Evolutionary conservation across 2,888 invertebrate genomes (phyloP).

Genomic region (Scaptomyza cyrtandrae): DNA sequence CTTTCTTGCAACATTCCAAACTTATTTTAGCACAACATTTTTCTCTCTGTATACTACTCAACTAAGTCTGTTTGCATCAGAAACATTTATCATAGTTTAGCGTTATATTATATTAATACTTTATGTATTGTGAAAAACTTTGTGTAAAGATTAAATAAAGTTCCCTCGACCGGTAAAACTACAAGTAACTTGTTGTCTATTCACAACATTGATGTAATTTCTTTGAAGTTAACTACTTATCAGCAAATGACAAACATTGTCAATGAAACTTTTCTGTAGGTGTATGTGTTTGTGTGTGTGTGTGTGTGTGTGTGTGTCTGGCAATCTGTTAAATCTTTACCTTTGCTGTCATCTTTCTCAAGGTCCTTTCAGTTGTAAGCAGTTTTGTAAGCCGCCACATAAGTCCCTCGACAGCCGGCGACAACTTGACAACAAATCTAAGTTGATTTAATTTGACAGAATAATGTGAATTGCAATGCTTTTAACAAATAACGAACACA

Average conservation of each 20-base stretch:
- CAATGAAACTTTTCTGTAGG: background rate
- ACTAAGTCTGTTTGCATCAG: background rate
- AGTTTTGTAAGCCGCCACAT: conserved; percentile 26
- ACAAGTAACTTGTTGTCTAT: background rate
- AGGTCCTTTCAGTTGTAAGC: background rate
- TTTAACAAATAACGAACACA: conserved; percentile 37
- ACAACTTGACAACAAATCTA: conserved; percentile 67
- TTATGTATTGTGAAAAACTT: conserved; percentile 3
- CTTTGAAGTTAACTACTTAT: conserved; percentile 9
- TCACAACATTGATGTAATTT: background rate
- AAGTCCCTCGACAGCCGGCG: conserved; percentile 28
- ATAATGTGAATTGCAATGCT: conserved; percentile 56
- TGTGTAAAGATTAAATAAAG: conserved; percentile 30
- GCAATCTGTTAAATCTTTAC: background rate
- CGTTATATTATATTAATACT: background rate
- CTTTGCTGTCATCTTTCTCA: background rate
- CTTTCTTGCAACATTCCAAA: background rate
- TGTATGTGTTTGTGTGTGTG: background rate
- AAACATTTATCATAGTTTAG: conserved; percentile 6
- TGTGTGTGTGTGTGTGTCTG: background rate
- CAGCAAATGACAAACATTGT: conserved; percentile 3
- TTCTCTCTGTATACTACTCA: background rate
- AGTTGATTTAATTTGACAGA: conserved; percentile 67
- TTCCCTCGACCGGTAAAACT: conserved; percentile 15
- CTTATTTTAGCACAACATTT: background rate